Conservation (phyloP, 2,113 vertebrate genomes). For the Clinocottus analis region DNA sequence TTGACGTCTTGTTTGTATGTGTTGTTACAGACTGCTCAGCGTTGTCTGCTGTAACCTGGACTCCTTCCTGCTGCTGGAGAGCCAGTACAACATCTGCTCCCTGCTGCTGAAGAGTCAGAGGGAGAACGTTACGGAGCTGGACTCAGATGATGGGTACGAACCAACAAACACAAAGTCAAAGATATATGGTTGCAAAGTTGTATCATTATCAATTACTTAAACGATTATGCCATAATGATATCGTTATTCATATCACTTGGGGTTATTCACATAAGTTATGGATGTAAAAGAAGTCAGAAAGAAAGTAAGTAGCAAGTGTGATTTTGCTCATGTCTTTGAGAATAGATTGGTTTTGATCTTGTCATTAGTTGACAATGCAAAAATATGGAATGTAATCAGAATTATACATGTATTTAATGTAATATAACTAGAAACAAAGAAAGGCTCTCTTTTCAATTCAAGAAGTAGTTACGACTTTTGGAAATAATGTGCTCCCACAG, state of each 20-base stretch:
- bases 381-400: not conserved
- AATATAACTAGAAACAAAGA: not conserved
- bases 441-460: not conserved
- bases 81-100: slow-evolving; percentile 89
- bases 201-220: not conserved
- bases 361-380: not conserved
- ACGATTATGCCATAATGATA: not conserved
- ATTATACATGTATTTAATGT: not conserved
- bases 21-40: slow-evolving; percentile 86
- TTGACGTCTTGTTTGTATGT: slow-evolving; percentile 38
- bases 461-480: not conserved
- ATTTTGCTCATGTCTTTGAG: too few species aligned
- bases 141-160: slow-evolving; percentile 75
- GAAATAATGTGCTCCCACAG: not conserved
- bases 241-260: not conserved
- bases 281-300: not conserved
- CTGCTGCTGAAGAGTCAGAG: slow-evolving; percentile 88
- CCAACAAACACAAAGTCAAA: not conserved
- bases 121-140: slow-evolving; percentile 83
- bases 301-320: not conserved
- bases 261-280: not conserved
- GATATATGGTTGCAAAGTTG: not conserved
- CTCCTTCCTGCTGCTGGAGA: slow-evolving; percentile 90
- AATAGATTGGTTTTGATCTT: not conserved
- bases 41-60: slow-evolving; percentile 92